Evolutionary conservation across 2,888 invertebrate species (phyloP).

Genomic region (Gymnoscelis rufifasciata): DNA sequence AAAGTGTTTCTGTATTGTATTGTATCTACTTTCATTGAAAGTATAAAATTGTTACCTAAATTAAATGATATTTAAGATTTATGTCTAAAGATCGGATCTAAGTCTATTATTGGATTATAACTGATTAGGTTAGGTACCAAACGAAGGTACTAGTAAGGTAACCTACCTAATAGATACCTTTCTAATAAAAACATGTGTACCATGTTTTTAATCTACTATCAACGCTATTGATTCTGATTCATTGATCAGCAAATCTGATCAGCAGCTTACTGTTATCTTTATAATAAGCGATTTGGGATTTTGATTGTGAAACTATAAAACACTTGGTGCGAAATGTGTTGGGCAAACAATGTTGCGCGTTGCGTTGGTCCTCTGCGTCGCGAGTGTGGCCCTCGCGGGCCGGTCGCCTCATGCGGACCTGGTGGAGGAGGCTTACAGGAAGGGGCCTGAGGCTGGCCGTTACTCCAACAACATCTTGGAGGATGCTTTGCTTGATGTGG

Average conservation of each 20-base stretch:
- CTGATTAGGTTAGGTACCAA: too few relatives aligned
- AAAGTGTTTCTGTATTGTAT: too few relatives aligned
- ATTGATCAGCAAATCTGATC: slow-evolving; percentile 12
- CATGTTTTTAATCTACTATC: too few relatives aligned
- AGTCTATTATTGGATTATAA: too few relatives aligned
- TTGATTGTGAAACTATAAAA: slow-evolving; percentile 23
- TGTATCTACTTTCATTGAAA: too few relatives aligned
- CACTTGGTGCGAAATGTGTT: background rate
- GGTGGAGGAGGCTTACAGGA: slow-evolving; percentile 32
- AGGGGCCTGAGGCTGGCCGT: slow-evolving; percentile 26
- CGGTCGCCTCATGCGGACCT: slow-evolving; percentile 39
- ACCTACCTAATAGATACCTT: too few relatives aligned
- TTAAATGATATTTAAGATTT: too few relatives aligned
- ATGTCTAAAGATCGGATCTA: too few relatives aligned
- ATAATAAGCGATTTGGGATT: background rate
- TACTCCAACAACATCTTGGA: slow-evolving; percentile 41
- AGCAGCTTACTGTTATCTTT: slow-evolving; percentile 17
- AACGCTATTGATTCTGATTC: too few relatives aligned
- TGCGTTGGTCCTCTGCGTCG: slow-evolving; percentile 23
- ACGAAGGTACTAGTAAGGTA: too few relatives aligned
- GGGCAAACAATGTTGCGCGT: slow-evolving; percentile 21
- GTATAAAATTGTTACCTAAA: too few relatives aligned
- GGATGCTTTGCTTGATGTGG: slow-evolving; percentile 47
- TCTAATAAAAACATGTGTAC: too few relatives aligned
- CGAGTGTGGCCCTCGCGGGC: slow-evolving; percentile 12